Evolutionary conservation across 2,113 vertebrate species (phyloP), one percentile per base, ranked within the genome.

Genomic region (Oreochromis tanganicae): DNA sequence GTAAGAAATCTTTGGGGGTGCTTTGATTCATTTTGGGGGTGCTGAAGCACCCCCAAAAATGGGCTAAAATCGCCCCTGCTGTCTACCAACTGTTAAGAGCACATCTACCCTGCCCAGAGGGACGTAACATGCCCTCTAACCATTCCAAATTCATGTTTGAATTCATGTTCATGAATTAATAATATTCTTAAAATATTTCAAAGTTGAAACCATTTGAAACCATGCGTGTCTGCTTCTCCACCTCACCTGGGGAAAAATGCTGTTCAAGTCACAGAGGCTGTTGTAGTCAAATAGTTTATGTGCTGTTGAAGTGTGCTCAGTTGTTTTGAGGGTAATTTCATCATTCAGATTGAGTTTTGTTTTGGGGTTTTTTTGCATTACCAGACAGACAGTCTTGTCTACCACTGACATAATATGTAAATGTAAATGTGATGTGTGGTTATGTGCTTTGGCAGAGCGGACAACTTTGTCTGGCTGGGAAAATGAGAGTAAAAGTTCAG

Each of bases 341-440:
- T 79, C 66, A 63, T 66, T 82, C 19, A 82, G 34, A 66, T 73
- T 24, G 8, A 36, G 14, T 80, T 8, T 68, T 68, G 1, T 13
- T 38, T 66, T 21, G n/a, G 4, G n/a, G 34, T 0, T 46, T 19
- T 79, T 80, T 75, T 88, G 71, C 78, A 88, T 48, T 38, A 46
- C n/a, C 48, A 57, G 68, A 59, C n/a, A 34, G 7, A 36, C 5
- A 82, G 32, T 66, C 34, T 82, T 36, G 27, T 80, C 52, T 59
- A 86, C 41, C 68, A 68, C 80, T 38, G 55, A 56, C 46, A 61
- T 46, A 84, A 86, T 68, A 84, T 88, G 78, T 55, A 82, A 85
- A 54, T 79, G 17, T 82, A 79, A 86, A 55, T 82, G 0, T 85
- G 29, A 87, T 88, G 57, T 80, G 63, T 75, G 68, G 13, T 29